Conservation (phyloP, 2,888 invertebrate genomes). For the Lasioglossum calceatum region DNA sequence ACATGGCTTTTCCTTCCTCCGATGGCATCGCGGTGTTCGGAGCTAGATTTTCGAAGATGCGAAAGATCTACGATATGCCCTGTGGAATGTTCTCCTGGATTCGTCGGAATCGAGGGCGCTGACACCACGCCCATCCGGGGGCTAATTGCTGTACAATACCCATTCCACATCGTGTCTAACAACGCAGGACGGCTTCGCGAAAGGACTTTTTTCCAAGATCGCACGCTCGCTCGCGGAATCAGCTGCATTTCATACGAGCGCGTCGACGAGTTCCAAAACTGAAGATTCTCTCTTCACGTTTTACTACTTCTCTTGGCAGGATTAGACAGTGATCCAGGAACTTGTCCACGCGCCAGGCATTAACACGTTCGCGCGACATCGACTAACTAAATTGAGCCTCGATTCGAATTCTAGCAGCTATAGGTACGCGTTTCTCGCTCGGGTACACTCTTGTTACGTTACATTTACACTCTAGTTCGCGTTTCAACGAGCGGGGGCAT, state of each 20-base stretch:
- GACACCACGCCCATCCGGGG: background rate
- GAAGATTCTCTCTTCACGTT: background rate
- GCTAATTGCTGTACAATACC: background rate
- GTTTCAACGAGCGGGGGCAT: background rate
- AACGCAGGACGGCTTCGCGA: conserved; percentile 6
- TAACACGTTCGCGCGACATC: conserved; percentile 39
- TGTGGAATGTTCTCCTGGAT: background rate
- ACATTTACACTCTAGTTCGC: background rate
- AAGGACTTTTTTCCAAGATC: conserved; percentile 17
- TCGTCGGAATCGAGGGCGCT: too few relatives aligned
- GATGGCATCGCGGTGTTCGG: background rate
- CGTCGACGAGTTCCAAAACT: conserved; percentile 13
- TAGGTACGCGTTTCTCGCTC: background rate
- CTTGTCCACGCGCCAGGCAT: conserved; percentile 29
- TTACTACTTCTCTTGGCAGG: background rate
- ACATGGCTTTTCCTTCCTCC: background rate
- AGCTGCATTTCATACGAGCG: conserved; percentile 24
- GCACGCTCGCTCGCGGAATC: conserved; percentile 27
- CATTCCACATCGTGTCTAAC: background rate
- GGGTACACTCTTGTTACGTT: conserved; percentile 24
- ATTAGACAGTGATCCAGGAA: background rate
- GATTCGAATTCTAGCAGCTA: conserved; percentile 76
- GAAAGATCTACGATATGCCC: background rate
- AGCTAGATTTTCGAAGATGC: background rate
- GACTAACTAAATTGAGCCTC: conserved; percentile 82